Base-by-base conservation (phyloP, 1,140 invertebrate genomes). In the Meloidogyne exigua region DNA sequence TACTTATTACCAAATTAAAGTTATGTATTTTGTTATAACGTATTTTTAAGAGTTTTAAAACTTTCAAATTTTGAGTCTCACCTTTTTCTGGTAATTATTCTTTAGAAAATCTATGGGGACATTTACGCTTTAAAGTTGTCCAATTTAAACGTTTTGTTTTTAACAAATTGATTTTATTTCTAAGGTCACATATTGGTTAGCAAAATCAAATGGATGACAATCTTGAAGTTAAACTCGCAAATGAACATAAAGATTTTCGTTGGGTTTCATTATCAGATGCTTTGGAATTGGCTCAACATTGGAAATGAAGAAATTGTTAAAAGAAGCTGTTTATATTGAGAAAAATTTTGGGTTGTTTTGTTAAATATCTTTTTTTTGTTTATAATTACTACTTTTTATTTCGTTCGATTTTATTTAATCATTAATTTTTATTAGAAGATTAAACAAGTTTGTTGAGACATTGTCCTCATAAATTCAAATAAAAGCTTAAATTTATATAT, bases 181-280 rank as follows among this genome's bases (percentile, higher is more conserved):
- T 64, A 10, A 73, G 72, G 72, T 73, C 23, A 89, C 92, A 18
- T 96, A 95, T 87, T 95, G 93, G 93, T 84, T 95, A 65, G 93
- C 93, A 0, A 91, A 93, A 84, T 81, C 95, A 13, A 90, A 91
- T 15, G 90, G n/a, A 72, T n/a, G 89, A 90, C 13, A 84, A 91
- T 12, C 89, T 91, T 75, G 83, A 89, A 28, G 90, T 94, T 0
- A 90, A 82, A 80, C 84, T 95, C 36, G 95, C 93, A 10, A 83
- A 92, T 80, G 94, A 95, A 88, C 94, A 95, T 89, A 91, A 91
- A 75, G 91, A 91, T 79, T 92, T 90, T 44, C 92, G 92, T 83
- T 95, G 94, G 94, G 87, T 93, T 15, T 79, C 88, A 0, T 87
- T 94, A 15, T 85, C 91, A 42, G 90, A 92, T 70, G 93, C 93